Conservation (phyloP, 2,113 vertebrate species). For the Podiceps cristatus region DNA sequence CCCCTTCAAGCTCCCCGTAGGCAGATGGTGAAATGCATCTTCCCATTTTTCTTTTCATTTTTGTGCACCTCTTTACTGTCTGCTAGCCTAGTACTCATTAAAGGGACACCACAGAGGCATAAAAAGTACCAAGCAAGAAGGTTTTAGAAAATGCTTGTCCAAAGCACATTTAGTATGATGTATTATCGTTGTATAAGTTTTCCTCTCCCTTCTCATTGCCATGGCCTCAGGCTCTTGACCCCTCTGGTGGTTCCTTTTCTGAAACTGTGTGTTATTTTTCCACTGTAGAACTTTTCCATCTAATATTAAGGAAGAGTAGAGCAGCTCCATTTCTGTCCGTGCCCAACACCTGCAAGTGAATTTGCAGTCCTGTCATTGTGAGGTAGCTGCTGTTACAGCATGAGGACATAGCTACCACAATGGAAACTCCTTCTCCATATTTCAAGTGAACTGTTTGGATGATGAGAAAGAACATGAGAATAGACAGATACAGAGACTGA, state of each 20-base stretch:
- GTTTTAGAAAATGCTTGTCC: neutral
- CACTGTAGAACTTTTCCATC: neutral
- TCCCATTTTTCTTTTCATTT: neutral
- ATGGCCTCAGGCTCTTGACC: neutral
- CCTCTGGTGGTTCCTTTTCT: neutral
- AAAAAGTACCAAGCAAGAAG: neutral
- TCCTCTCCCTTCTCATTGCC: neutral
- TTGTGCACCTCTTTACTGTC: neutral
- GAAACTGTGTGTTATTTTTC: neutral
- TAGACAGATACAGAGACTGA: neutral
- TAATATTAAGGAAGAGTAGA: neutral
- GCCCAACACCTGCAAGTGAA: neutral
- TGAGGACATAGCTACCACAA: neutral
- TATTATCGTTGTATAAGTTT: neutral
- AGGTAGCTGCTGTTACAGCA: neutral
- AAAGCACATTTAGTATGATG: neutral
- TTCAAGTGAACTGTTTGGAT: neutral
- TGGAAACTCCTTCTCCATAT: neutral
- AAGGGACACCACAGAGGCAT: neutral
- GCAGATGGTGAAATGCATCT: neutral
- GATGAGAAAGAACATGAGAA: neutral
- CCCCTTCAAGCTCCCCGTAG: fast-evolving
- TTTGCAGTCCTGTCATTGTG: neutral
- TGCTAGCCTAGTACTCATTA: neutral
- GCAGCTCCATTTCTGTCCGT: neutral